Conservation (phyloP, 1,140 invertebrate species). For the Trichonephila clavata region DNA sequence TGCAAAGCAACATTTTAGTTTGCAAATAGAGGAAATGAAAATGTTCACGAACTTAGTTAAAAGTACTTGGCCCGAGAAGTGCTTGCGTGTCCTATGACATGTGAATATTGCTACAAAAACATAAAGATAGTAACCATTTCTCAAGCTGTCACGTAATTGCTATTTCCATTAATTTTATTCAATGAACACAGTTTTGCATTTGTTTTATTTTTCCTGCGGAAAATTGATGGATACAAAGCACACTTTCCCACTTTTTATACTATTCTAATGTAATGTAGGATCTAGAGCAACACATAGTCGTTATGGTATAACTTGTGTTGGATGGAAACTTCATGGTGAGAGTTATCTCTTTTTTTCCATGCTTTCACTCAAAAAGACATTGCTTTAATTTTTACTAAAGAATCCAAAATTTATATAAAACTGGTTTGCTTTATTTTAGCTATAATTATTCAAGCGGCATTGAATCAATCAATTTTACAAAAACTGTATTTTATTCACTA, state of each 20-base stretch:
- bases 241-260: not conserved
- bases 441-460: no score
- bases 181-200: constrained; percentile 44
- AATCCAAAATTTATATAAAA: no score
- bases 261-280: not conserved
- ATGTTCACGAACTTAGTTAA: constrained; percentile 38
- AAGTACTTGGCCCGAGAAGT: not conserved
- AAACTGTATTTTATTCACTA: no score
- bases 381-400: no score
- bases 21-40: constrained; percentile 63
- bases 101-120: not conserved
- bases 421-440: no score
- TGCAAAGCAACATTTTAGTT: constrained; percentile 35
- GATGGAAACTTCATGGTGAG: no score
- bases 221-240: not conserved
- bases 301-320: no score
- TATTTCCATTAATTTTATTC: constrained; percentile 61
- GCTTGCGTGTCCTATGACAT: constrained; percentile 43
- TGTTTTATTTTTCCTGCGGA: constrained; percentile 22
- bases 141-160: constrained; percentile 44
- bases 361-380: not conserved
- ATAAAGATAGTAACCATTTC: constrained; percentile 22
- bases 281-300: no score
- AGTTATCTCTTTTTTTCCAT: not conserved
- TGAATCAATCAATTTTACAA: no score